Conservation (phyloP, 2,888 invertebrate genomes). For the Trisateles emortualis region DNA sequence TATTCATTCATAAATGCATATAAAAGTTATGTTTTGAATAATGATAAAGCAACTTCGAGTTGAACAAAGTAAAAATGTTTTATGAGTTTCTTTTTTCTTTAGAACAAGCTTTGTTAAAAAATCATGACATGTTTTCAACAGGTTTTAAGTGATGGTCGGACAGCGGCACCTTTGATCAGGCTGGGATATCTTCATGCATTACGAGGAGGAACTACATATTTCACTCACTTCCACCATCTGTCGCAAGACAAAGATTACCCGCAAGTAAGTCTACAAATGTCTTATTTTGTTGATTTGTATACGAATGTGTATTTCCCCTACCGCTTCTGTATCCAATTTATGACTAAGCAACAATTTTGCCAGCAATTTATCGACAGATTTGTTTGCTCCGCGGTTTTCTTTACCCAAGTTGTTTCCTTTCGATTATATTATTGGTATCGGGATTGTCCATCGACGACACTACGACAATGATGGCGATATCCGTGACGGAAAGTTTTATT, state of each 20-base stretch:
- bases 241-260: conserved; percentile 93
- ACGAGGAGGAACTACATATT: conserved; percentile 93
- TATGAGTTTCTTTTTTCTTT: too few species aligned
- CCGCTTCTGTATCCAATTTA: conserved; percentile 1
- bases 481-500: too few species aligned
- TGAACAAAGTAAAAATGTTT: too few species aligned
- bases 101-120: too few species aligned
- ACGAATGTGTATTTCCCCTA: not conserved
- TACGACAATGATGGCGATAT: too few species aligned
- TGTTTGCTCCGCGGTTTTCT: conserved; percentile 38
- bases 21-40: too few species aligned
- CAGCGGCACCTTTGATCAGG: conserved; percentile 94
- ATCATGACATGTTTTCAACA: conserved; percentile 31
- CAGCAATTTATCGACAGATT: conserved; percentile 35
- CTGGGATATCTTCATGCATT: conserved; percentile 93
- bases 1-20: too few species aligned
- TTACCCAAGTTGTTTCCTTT: conserved; percentile 41
- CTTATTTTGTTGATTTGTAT: not conserved
- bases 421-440: conserved; percentile 38
- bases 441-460: too few species aligned
- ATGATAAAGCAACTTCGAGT: too few species aligned
- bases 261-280: conserved; percentile 82
- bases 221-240: conserved; percentile 95
- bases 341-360: conserved; percentile 26
- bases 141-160: conserved; percentile 96